Base-by-base conservation (phyloP, 2,888 invertebrate species). In the Antheraea yamamai region DNA sequence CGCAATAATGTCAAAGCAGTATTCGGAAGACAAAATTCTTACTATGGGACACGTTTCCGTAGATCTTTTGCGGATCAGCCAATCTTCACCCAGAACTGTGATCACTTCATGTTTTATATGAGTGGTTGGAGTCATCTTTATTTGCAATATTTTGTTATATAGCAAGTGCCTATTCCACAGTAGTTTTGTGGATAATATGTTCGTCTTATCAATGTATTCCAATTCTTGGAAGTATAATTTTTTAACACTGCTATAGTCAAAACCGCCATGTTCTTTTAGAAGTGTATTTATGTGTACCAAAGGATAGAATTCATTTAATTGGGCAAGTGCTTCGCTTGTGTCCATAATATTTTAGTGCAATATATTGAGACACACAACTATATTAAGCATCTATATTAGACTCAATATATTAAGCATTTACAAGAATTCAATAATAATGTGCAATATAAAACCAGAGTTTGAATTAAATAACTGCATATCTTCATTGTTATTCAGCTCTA, bases 1-100 rank as follows among this genome's bases (percentile, higher is more conserved):
- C n/a, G 73, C 72, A 73, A 74, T 77, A 74, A 74, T 78, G 73
- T 80, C 76, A 77, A 81, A 77, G 78, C 79, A 70, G n/a, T 10
- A 20, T 70, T 70, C 70, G 39, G 10, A 6, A n/a, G 70, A 20
- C 20, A 70, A n/a, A 70, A 70, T 70, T 39, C 70, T 70, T n/a
- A 39, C 39, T 39, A 70, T 39, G 26, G 16, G 16, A 39, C 2
- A 4, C 20, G n/a, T 39, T 39, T 6, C 8, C n/a, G n/a, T 12
- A 20, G 39, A 10, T 35, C 39, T 70, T 39, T n/a, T 8, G 20
- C 14, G 70, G 2, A 39, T 39, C 20, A 70, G 12, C 35, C 35
- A 39, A 70, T 70, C 70, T 70, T 70, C 70, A n/a, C 39, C 70
- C 20, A 26, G 16, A 30, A 66, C 26, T 35, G 39, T 39, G 23